Base-by-base conservation (phyloP, 2,888 invertebrate genomes). In the Cylloceria caligata region DNA sequence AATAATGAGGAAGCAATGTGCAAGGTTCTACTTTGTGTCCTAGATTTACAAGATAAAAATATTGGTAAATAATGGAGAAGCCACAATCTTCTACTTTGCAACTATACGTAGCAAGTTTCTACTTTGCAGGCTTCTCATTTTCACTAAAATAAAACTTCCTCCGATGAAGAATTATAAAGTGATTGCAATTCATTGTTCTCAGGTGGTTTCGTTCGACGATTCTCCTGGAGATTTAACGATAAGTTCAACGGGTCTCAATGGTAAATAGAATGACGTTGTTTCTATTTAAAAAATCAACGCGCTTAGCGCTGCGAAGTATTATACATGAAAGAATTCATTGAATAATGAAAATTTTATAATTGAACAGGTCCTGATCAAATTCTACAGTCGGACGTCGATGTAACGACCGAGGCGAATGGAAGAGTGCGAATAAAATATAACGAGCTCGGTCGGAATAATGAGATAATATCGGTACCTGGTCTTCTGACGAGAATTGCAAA, bases 391-490 rank as follows among this genome's bases (percentile, higher is more conserved):
- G 94, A 95, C 5, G 93, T 93, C 30, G 94, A 94, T 85, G 92
- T 91, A 57, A 94, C 95, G n/a, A 93, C 94, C 84, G 91, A 93
- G 72, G 94, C 95, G 3, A 93, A 95, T 74, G 95, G 95, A 0
- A 93, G 95, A 47, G 96, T 97, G 3, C 95, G 95, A 88, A 93
- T 97, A 42, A 94, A 95, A 55, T 90, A 96, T 62, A 94, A 94
- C 86, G 68, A 55, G 13, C 57, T 78, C 5, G 88, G 86, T 84
- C 92, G 91, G 9, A 89, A 90, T 78, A 91, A 91, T 1, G 88
- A 92, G 62, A 96, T 97, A 0, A 92, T 96, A 81, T 97, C 97
- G 0, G 94, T 97, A 36, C 97, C 97, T 13, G 96, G 96, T 39
- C 91, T 97, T 16, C 92, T 98, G 16, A 94, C 93, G 84, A 94